phyloP scores from a whole-genome alignment of 2,797 vertebrate species.

The Urophycis tenuis region DNA sequence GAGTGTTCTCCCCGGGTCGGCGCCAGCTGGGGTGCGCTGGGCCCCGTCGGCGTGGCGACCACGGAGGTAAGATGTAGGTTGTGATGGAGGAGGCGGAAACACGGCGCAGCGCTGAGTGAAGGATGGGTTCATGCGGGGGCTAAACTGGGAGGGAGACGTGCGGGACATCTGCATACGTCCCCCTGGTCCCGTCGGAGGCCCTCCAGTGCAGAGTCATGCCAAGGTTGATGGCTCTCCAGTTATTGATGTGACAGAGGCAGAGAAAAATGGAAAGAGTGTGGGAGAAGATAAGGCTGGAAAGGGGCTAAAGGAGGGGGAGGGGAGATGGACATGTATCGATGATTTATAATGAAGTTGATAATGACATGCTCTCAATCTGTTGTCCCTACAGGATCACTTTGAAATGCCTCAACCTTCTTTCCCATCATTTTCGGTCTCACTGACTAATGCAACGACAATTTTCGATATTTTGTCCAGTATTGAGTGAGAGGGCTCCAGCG shows the following conservation, averaged over 20 bases:
- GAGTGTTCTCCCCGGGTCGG: neutral
- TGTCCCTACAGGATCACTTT: neutral
- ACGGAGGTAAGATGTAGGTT: neutral
- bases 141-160: neutral
- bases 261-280: neutral
- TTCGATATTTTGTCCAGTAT: too few relatives aligned
- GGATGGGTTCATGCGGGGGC: neutral
- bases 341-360: neutral
- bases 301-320: neutral
- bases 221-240: neutral
- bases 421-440: too few relatives aligned
- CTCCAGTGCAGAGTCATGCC: neutral
- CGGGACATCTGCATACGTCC: neutral
- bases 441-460: too few relatives aligned
- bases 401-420: too few relatives aligned
- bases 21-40: neutral
- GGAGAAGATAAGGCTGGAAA: neutral
- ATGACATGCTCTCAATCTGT: neutral
- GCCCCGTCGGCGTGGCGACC: neutral
- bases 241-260: neutral
- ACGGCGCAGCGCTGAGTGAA: neutral
- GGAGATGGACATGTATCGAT: neutral
- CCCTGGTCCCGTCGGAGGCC: neutral
- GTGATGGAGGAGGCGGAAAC: neutral
- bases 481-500: too few relatives aligned